A percentile compares a stretch with the other conserved stretches of the same genome.
phyloP scores from a whole-genome alignment of 37 sponge, comb jelly and placozoan species.

The Beroe forskalii region DNA sequence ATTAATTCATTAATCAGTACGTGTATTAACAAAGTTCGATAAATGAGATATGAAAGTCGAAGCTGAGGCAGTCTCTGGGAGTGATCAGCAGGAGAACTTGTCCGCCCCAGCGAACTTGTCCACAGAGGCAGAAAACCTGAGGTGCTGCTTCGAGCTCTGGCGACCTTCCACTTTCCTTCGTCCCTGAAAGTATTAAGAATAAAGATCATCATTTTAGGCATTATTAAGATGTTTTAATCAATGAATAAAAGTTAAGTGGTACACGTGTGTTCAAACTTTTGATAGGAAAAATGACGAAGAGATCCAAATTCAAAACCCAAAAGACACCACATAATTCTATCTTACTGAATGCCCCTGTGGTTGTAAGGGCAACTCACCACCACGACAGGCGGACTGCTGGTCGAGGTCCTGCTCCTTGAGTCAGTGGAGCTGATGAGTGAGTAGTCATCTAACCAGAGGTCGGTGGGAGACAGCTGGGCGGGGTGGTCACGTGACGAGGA shows the following conservation, averaged over 20 bases:
- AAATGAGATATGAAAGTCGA: too few relatives aligned
- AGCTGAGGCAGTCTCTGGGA: too few relatives aligned
- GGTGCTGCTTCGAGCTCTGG: background rate
- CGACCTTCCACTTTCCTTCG: background rate
- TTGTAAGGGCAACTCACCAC: too few relatives aligned
- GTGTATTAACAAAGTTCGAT: too few relatives aligned
- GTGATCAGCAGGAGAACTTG: slow-evolving; percentile 26
- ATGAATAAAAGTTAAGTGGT: too few relatives aligned
- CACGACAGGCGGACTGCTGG: background rate
- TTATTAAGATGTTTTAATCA: too few relatives aligned
- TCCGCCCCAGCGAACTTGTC: slow-evolving; percentile 9
- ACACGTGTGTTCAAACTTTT: too few relatives aligned
- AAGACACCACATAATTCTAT: background rate
- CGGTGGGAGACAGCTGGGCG: background rate
- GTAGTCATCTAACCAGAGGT: slow-evolving; percentile 36
- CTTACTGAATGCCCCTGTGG: too few relatives aligned
- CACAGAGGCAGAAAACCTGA: slow-evolving; percentile 1
- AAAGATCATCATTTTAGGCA: too few relatives aligned
- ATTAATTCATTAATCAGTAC: too few relatives aligned
- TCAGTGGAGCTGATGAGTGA: slow-evolving; percentile 36
- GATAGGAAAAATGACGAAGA: background rate
- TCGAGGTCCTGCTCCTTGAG: slow-evolving; percentile 14
- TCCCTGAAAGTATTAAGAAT: background rate
- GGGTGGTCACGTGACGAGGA: background rate
- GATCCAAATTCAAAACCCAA: background rate